Percentiles rank a stretch among this genome's conserved stretches.
phyloP scores from a whole-genome alignment of 1,140 invertebrate genomes.

The Drosophila kurseongensis region DNA sequence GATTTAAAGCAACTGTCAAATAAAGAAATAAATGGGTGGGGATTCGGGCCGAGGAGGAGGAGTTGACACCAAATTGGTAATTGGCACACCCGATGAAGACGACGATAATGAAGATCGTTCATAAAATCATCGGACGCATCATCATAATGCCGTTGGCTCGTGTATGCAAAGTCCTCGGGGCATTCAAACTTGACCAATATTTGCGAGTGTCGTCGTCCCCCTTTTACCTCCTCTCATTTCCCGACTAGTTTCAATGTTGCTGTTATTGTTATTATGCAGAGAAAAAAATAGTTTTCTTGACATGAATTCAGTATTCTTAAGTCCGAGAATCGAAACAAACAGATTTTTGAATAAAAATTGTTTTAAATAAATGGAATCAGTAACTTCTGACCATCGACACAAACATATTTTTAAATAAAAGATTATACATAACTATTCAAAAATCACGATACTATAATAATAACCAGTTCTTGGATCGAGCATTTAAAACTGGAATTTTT shows the following conservation, averaged over 20 bases:
- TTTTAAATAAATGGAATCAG: no score
- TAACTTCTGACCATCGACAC: no score
- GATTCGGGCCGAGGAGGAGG: not conserved
- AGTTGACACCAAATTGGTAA: constrained; percentile 66
- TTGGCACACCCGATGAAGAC: constrained; percentile 53
- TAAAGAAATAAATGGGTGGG: constrained; percentile 21
- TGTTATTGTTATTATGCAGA: constrained; percentile 3
- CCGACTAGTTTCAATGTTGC: constrained; percentile 52
- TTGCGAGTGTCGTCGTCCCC: constrained; percentile 31
- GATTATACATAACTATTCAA: no score
- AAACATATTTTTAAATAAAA: no score
- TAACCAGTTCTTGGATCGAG: not conserved
- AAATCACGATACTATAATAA: not conserved
- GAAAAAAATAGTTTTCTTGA: not conserved
- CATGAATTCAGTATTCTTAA: no score
- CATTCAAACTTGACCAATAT: constrained; percentile 71
- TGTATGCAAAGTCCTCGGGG: constrained; percentile 58
- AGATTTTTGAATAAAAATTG: no score
- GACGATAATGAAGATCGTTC: constrained; percentile 37
- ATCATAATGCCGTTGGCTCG: constrained; percentile 27
- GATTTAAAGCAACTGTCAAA: constrained; percentile 56
- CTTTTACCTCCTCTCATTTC: constrained; percentile 13
- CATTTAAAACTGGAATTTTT: not conserved
- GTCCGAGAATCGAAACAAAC: no score
- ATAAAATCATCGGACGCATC: constrained; percentile 19